Base-by-base conservation (phyloP, 2,797 vertebrate genomes). In the Coendou prehensilis region DNA sequence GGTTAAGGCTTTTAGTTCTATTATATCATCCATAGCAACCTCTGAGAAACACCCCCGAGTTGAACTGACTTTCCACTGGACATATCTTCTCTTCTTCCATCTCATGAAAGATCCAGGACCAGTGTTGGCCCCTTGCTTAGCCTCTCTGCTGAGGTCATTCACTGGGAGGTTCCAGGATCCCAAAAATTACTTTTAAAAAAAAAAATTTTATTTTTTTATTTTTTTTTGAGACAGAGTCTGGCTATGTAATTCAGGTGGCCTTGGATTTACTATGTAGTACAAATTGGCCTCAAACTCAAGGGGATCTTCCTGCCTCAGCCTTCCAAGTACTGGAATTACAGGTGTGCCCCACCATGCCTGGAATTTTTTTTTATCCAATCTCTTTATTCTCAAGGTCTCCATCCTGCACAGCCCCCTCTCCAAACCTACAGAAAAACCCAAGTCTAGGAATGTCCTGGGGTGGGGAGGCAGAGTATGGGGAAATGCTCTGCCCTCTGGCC, bases 371-470 rank as follows among this genome's bases (percentile, higher is more conserved):
- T 30, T 23, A 28, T 26, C 59, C 59, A 98, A 96, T 97, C 83
- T 97, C 87, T 98, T 98, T 98, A 98, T 98, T 98, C 37, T 98
- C 54, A 92, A 76, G 89, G 79, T 95, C 57, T 69, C 91, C 63
- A 89, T 84, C 78, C 85, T 85, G 28, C 61, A 45, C 67, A 33
- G 41, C 64, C 87, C 85, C 90, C 75, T 87, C 82, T 87, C 91
- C 91, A 95, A 94, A 96, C 59, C 97, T 97, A 97, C 80, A 98
- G 97, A 97, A 97, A 97, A 97, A 86, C 23, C 93, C 94, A 94
- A 94, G 75, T 87, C 85, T 98, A 91, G 96, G 95, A 93, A 75
- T 97, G 90, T 94, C 96, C 93, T 97, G 78, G 93, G 93, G 63
- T 90, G 18, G 59, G 94, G 80, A 93, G 87, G 88, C 95, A 97